Conservation (phyloP, 2,888 invertebrate genomes). For the Erebia epiphron region DNA sequence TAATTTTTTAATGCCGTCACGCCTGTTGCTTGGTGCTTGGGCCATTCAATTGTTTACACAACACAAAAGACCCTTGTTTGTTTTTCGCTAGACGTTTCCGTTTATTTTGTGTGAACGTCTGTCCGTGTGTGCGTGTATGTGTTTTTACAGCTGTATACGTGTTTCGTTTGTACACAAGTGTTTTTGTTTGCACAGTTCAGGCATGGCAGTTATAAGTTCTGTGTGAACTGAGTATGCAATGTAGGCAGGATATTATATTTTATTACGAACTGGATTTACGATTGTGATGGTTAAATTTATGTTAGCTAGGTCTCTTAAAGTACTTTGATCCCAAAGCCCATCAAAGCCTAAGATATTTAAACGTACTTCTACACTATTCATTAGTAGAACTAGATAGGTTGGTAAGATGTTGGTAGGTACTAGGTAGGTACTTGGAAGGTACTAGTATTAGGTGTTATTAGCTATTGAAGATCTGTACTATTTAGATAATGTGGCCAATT, state of each 20-base stretch:
- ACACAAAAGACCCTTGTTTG: conserved; percentile 83
- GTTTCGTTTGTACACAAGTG: conserved; percentile 70
- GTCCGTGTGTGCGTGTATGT: conserved; percentile 54
- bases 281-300: neutral
- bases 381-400: too few relatives aligned
- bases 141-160: conserved; percentile 77
- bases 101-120: conserved; percentile 75
- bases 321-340: too few relatives aligned
- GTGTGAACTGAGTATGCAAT: conserved; percentile 39
- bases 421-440: too few relatives aligned
- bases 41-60: conserved; percentile 80
- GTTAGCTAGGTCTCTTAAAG: neutral
- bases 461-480: too few relatives aligned
- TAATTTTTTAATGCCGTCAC: conserved; percentile 68
- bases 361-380: too few relatives aligned
- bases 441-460: too few relatives aligned
- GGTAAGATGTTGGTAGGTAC: too few relatives aligned
- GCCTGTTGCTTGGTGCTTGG: conserved; percentile 79
- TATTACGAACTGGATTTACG: conserved; percentile 1
- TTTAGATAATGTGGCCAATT: too few relatives aligned
- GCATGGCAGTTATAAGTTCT: conserved; percentile 69
- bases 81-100: conserved; percentile 84
- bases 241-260: conserved; percentile 3
- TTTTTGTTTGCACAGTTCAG: conserved; percentile 71
- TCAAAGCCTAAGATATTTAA: too few relatives aligned